Evolutionary conservation across 2,888 invertebrate genomes (phyloP).

Genomic region (Hydriomena furcata): DNA sequence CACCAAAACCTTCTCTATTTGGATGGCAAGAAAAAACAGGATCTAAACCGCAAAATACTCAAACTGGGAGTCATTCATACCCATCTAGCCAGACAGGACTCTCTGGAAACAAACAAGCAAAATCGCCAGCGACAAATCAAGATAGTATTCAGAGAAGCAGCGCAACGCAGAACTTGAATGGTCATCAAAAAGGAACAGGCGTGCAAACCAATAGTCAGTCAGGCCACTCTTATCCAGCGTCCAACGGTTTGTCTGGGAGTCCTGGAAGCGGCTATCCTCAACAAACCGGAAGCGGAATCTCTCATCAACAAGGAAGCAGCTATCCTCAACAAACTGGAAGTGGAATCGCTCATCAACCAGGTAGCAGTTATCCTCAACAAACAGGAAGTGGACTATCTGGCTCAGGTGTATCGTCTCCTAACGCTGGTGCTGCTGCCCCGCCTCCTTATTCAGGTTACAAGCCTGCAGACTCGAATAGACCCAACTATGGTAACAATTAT

Average conservation of each 20-base stretch:
- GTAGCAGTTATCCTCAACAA: too few species aligned
- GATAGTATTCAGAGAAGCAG: constrained; percentile 65
- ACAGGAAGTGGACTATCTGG: constrained; percentile 47
- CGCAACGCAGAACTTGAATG: constrained; percentile 49
- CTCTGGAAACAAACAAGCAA: constrained; percentile 59
- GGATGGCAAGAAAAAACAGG: too few species aligned
- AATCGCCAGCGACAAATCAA: constrained; percentile 56
- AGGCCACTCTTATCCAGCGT: constrained; percentile 66
- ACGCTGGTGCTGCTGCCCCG: constrained; percentile 48
- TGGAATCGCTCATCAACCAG: too few species aligned
- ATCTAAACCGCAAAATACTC: constrained; percentile 35
- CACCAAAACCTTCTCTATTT: constrained; percentile 60
- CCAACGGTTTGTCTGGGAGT: constrained; percentile 65
- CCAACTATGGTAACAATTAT: constrained; percentile 53
- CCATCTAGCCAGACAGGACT: constrained; percentile 68
- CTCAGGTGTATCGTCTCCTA: constrained; percentile 52
- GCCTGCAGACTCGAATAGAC: constrained; percentile 31
- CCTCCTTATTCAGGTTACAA: constrained; percentile 53
- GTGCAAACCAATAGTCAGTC: constrained; percentile 43
- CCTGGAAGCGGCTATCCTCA: constrained; percentile 42
- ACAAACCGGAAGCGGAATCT: constrained; percentile 41
- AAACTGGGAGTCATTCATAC: constrained; percentile 58
- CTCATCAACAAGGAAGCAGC: constrained; percentile 41
- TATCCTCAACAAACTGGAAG: constrained; percentile 40
- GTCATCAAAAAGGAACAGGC: constrained; percentile 40